Percentiles rank a stretch among this genome's conserved stretches.
These are phyloP conservation scores for Cuculus canorus DNA, from an alignment of 2,797 vertebrate species.

Conservation along the genomic window DNA sequence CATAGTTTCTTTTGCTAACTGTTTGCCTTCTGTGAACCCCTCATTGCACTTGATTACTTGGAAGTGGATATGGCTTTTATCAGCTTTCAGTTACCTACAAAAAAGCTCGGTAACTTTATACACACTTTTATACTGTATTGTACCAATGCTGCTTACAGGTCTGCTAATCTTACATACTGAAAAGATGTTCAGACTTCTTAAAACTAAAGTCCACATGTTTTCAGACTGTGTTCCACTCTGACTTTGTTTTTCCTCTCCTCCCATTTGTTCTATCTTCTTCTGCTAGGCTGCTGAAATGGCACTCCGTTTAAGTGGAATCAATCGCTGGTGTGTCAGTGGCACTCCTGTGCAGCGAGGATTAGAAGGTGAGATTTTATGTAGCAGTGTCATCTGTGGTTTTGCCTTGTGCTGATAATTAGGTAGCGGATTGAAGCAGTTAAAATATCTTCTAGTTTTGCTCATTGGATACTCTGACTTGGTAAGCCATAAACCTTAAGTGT, in stretches of 20 bases:
- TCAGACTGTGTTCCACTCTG: neutral
- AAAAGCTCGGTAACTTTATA: neutral
- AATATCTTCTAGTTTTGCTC: neutral
- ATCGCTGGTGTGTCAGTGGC: slow-evolving; percentile 98
- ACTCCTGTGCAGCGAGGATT: slow-evolving; percentile 97
- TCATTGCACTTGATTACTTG: neutral
- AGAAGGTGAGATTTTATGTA: slow-evolving; percentile 83
- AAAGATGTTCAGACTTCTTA: neutral
- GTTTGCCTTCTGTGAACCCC: neutral
- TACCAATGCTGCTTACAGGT: neutral
- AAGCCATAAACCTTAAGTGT: neutral
- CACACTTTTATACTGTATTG: neutral
- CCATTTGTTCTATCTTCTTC: neutral
- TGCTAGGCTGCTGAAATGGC: slow-evolving; percentile 97
- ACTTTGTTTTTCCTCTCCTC: neutral
- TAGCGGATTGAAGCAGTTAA: neutral
- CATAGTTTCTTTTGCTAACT: neutral
- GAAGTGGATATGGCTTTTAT: neutral
- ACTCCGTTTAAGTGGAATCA: slow-evolving; percentile 91
- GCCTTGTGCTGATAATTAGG: neutral
- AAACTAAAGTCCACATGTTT: fast-evolving
- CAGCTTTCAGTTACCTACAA: neutral
- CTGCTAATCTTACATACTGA: neutral
- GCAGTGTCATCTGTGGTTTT: neutral
- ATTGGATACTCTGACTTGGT: neutral